Percentiles rank a stretch among this genome's conserved stretches.
Conservation (phyloP, 2,888 invertebrate species). For the Microctonus brassicae region DNA sequence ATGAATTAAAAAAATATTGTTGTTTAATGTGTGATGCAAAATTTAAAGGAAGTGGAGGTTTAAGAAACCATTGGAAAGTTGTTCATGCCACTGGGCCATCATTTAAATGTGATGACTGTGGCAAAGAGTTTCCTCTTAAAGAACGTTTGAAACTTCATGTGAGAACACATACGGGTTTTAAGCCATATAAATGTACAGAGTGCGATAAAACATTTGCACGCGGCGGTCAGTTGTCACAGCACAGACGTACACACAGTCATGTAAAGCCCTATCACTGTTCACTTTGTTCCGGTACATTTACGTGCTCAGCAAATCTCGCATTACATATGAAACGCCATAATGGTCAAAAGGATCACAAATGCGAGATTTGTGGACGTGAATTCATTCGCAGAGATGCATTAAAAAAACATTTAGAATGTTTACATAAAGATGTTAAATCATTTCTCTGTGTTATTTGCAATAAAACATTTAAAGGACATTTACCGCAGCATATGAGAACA, state of each 20-base stretch:
- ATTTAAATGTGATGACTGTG: conserved; percentile 81
- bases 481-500: conserved; percentile 86
- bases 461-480: conserved; percentile 84
- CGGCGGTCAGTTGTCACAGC: conserved; percentile 82
- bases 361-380: conserved; percentile 84
- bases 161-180: conserved; percentile 80
- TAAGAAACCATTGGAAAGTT: conserved; percentile 66
- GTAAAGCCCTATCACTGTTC: conserved; percentile 81
- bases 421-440: conserved; percentile 81
- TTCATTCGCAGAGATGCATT: conserved; percentile 83
- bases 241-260: conserved; percentile 81
- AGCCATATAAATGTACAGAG: conserved; percentile 76
- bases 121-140: conserved; percentile 82
- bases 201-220: conserved; percentile 79
- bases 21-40: conserved; percentile 62
- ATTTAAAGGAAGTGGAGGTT: conserved; percentile 66
- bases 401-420: conserved; percentile 81
- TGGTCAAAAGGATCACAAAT: conserved; percentile 82
- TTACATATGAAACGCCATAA: conserved; percentile 76
- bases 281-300: conserved; percentile 80
- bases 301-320: conserved; percentile 71
- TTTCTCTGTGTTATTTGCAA: conserved; percentile 86
- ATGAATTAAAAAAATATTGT: conserved; percentile 56
- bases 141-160: conserved; percentile 82
- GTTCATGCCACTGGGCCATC: conserved; percentile 66